phyloP scores from a whole-genome alignment of 2,797 vertebrate species.

The Silurus aristotelis region DNA sequence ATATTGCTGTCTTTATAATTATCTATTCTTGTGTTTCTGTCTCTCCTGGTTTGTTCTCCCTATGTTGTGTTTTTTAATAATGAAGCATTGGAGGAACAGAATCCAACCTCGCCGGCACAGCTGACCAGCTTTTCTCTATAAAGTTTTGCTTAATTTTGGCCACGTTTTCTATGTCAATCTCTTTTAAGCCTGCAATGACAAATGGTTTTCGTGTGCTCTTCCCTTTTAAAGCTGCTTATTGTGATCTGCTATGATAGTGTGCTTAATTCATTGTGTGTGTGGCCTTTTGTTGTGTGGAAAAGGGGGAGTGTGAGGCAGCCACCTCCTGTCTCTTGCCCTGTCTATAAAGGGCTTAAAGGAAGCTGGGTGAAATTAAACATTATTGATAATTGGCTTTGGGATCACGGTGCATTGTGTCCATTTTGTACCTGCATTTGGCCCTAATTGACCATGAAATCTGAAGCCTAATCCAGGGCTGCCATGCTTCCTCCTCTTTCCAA shows the following conservation, averaged over 20 bases:
- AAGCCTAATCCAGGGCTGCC: constrained; percentile 68
- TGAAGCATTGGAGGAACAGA: constrained; percentile 21
- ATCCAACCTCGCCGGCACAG: not conserved
- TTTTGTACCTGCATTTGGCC: constrained; percentile 78
- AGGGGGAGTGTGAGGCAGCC: constrained; percentile 17
- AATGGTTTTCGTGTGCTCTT: constrained; percentile 56
- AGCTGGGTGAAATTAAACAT: constrained; percentile 74
- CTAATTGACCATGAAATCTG: constrained; percentile 82
- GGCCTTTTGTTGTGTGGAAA: constrained; percentile 55
- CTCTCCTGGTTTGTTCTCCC: constrained; percentile 8
- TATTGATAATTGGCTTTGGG: constrained; percentile 76
- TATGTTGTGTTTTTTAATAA: constrained; percentile 30
- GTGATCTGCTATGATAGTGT: constrained; percentile 48
- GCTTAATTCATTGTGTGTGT: constrained; percentile 58
- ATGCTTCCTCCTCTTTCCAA: constrained; percentile 65
- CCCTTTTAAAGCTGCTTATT: constrained; percentile 58
- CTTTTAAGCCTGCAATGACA: constrained; percentile 41
- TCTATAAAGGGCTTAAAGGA: constrained; percentile 68
- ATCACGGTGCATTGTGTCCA: constrained; percentile 69
- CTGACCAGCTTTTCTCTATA: not conserved
- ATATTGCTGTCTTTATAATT: not conserved
- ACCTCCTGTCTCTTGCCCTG: constrained; percentile 29
- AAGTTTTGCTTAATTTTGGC: constrained; percentile 11
- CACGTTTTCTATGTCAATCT: not conserved
- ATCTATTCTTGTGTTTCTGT: constrained; percentile 4